Conservation (phyloP, 2,888 invertebrate species). For the Xestia sexstrigata region DNA sequence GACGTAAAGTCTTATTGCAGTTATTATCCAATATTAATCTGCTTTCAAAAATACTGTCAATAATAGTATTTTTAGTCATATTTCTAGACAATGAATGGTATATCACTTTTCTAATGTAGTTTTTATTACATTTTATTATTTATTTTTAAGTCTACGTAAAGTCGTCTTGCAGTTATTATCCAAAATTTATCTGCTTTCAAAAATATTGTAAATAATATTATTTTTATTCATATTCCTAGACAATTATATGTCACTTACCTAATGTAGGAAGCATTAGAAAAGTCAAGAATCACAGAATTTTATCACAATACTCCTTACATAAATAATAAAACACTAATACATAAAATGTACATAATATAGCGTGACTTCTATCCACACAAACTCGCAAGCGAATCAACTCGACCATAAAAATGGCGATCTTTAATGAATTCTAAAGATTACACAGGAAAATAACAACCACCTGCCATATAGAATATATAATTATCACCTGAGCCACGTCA, state of each 20-base stretch:
- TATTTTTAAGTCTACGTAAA: no score
- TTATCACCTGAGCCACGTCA: constrained; percentile 50
- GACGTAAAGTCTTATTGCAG: no score
- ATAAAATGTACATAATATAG: neutral
- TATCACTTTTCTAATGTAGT: no score
- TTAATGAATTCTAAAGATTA: constrained; percentile 44
- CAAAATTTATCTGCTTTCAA: no score
- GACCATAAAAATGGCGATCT: constrained; percentile 24
- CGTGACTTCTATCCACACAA: neutral
- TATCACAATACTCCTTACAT: neutral
- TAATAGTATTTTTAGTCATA: neutral
- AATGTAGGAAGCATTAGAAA: no score
- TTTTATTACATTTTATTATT: no score
- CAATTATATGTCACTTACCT: no score
- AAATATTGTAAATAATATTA: neutral
- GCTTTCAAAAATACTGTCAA: no score
- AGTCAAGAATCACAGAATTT: no score
- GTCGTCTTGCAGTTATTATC: no score
- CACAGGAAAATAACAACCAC: constrained; percentile 44
- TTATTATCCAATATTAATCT: no score
- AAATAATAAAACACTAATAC: neutral
- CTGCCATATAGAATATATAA: constrained; percentile 48
- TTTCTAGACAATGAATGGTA: no score
- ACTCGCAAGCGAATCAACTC: neutral
- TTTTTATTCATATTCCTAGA: neutral